Evolutionary conservation across 2,888 invertebrate species (phyloP).

Genomic region (Falcaria lacertinaria): DNA sequence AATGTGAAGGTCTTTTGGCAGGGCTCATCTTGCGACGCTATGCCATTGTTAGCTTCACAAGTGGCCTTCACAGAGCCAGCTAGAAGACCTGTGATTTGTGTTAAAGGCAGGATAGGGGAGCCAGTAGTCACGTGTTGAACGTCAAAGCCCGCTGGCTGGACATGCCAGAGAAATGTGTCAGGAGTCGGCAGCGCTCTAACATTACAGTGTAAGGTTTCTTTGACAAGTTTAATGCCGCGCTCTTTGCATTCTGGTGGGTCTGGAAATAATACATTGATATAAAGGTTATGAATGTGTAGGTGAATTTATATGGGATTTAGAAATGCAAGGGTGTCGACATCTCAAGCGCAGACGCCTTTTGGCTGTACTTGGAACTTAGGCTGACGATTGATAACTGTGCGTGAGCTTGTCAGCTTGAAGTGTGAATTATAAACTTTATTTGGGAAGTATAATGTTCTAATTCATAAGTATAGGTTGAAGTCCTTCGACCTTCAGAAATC

Average conservation of each 20-base stretch:
- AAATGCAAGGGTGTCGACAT: no score
- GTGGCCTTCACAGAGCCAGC: conserved; percentile 49
- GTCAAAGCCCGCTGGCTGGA: conserved; percentile 55
- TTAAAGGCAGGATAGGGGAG: conserved; percentile 52
- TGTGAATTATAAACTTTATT: no score
- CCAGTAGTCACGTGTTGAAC: conserved; percentile 64
- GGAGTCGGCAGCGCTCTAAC: conserved; percentile 56
- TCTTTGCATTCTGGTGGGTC: conserved; percentile 67
- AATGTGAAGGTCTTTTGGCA: conserved; percentile 57
- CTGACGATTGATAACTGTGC: no score
- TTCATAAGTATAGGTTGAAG: no score
- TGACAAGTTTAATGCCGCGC: conserved; percentile 52
- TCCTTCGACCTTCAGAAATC: no score
- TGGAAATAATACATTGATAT: conserved; percentile 23
- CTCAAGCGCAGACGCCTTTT: no score
- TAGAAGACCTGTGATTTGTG: conserved; percentile 61
- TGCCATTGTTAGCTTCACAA: conserved; percentile 66
- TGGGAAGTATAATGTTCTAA: no score
- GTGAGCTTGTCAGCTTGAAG: no score
- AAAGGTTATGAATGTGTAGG: not conserved
- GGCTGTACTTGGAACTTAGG: no score
- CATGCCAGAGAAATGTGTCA: conserved; percentile 68
- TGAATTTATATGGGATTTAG: no score
- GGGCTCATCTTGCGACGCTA: conserved; percentile 58
- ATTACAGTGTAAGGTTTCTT: conserved; percentile 60